Percentiles rank a stretch among this genome's conserved stretches.
These are phyloP conservation scores for Dermatemys mawii DNA, from an alignment of 2,113 vertebrate genomes.

Conservation along the genomic window DNA sequence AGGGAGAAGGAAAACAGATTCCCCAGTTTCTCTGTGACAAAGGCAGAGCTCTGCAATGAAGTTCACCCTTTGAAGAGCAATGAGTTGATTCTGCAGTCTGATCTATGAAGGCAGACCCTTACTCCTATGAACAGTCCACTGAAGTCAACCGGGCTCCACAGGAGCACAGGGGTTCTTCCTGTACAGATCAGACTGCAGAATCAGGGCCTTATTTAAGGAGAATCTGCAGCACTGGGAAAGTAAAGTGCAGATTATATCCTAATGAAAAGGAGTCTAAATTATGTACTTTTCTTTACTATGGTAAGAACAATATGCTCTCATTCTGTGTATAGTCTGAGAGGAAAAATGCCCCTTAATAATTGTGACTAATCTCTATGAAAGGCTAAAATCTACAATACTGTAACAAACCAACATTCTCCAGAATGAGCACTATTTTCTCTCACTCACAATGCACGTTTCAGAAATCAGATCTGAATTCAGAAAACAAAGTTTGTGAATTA, in stretches of 20 bases:
- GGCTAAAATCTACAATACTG: slow-evolving; percentile 16
- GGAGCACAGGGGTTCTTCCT: not conserved
- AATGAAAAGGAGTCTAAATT: not conserved
- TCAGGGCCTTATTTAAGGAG: not conserved
- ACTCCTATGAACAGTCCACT: not conserved
- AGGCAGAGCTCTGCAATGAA: not conserved
- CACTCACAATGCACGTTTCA: not conserved
- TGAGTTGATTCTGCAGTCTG: fast-evolving
- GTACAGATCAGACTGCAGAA: not conserved
- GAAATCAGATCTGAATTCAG: not conserved
- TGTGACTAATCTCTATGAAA: not conserved
- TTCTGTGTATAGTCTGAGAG: not conserved
- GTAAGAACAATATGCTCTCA: not conserved
- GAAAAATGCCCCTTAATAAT: not conserved
- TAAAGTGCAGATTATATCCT: not conserved
- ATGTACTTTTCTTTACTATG: not conserved
- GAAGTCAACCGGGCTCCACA: not conserved
- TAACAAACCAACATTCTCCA: not conserved
- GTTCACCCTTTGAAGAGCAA: not conserved
- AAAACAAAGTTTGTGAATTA: slow-evolving; percentile 17
- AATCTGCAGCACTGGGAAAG: not conserved
- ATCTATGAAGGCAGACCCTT: fast-evolving
- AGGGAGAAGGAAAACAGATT: not conserved
- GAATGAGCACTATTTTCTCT: not conserved
- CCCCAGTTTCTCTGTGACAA: too few species aligned